phyloP scores from a whole-genome alignment of 2,888 invertebrate species.

The Andrena dorsata region DNA sequence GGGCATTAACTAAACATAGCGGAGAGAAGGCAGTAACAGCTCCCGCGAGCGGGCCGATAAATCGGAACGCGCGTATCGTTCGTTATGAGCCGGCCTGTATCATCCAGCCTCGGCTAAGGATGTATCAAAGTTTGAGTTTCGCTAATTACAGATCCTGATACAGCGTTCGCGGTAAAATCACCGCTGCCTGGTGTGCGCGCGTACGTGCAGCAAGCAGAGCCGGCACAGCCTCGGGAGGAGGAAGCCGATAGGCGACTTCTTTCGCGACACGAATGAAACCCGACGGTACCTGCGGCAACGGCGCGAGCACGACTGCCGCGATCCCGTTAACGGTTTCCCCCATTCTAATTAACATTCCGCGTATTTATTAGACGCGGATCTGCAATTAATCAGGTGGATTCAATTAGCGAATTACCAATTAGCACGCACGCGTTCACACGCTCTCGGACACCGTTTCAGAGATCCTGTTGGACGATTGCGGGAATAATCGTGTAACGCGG shows the following conservation, averaged over 20 bases:
- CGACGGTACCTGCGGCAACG: constrained; percentile 48
- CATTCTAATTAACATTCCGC: constrained; percentile 77
- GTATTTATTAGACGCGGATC: constrained; percentile 82
- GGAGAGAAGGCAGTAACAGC: background rate
- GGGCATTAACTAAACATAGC: constrained; percentile 1
- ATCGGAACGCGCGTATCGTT: constrained; percentile 14
- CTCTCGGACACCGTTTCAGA: constrained; percentile 67
- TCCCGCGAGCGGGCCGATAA: constrained; percentile 2
- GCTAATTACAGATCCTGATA: constrained; percentile 53
- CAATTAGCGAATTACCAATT: constrained; percentile 84
- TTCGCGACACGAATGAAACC: constrained; percentile 62
- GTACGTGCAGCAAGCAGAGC: constrained; percentile 18
- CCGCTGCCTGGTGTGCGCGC: background rate
- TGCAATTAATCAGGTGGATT: constrained; percentile 83
- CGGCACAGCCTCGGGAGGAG: constrained; percentile 44
- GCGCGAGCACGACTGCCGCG: constrained; percentile 46
- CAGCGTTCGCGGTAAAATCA: constrained; percentile 46
- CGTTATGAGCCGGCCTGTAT: constrained; percentile 23
- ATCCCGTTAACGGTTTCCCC: constrained; percentile 70
- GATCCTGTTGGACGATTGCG: constrained; percentile 77
- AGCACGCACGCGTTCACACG: constrained; percentile 79
- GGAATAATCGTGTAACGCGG: constrained; percentile 72
- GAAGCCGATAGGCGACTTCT: constrained; percentile 65
- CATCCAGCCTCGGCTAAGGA: constrained; percentile 18
- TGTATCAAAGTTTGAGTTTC: constrained; percentile 54